Percentiles rank a stretch among this genome's conserved stretches.
These are phyloP conservation scores for Exephanes ischioxanthus DNA, from an alignment of 2,888 invertebrate genomes.

Conservation along the genomic window DNA sequence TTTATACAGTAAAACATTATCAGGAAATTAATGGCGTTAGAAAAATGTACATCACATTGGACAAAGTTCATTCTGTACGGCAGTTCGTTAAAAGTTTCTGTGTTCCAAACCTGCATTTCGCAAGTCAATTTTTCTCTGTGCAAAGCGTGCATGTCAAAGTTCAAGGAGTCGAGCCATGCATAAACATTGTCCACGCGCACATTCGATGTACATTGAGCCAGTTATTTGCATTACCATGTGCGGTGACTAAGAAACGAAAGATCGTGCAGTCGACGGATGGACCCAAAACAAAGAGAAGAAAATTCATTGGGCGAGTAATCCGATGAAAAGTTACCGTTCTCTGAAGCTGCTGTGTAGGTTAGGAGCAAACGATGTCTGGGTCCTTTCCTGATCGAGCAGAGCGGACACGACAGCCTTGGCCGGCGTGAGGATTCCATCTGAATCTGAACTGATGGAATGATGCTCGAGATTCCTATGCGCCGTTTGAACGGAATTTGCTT, in stretches of 20 bases:
- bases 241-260: background rate
- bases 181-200: background rate
- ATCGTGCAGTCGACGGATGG: background rate
- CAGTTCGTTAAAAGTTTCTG: background rate
- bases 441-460: conserved; percentile 91
- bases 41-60: background rate
- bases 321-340: conserved; percentile 77
- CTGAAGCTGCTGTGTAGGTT: conserved; percentile 80
- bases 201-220: background rate
- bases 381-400: conserved; percentile 80
- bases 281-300: background rate
- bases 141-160: conserved; percentile 18
- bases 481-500: conserved; percentile 69
- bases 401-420: conserved; percentile 85
- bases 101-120: background rate
- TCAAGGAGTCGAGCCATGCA: background rate
- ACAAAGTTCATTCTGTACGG: background rate
- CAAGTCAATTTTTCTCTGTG: conserved; percentile 1
- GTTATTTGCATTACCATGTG: background rate
- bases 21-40: no score
- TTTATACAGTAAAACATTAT: no score
- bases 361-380: conserved; percentile 74
- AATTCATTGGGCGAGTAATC: background rate
- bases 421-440: conserved; percentile 90
- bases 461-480: conserved; percentile 80